phyloP scores from a whole-genome alignment of 1,140 invertebrate genomes.

The Aphaenogaster ashmeadi region DNA sequence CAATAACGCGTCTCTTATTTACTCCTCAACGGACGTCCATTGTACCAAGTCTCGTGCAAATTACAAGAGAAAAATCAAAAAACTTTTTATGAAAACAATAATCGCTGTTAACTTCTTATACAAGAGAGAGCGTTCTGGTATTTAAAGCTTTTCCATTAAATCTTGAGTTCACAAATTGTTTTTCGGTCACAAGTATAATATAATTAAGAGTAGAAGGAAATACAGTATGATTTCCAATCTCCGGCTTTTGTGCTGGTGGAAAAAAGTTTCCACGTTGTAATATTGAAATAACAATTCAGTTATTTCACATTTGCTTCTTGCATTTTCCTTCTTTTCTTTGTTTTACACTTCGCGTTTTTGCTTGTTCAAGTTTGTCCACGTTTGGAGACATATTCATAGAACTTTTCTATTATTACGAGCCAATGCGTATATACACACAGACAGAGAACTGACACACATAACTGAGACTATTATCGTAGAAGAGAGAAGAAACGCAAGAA shows the following conservation, averaged over 20 bases:
- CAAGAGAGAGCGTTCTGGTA: neutral
- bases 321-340: neutral
- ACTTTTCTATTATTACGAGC: neutral
- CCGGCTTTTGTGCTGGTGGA: neutral
- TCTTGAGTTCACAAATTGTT: neutral
- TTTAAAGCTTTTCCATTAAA: slow-evolving; percentile 18
- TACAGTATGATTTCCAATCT: neutral
- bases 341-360: neutral
- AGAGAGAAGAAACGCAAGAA: neutral
- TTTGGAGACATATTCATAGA: neutral
- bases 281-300: slow-evolving; percentile 19
- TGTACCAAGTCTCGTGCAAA: neutral
- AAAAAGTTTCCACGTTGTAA: neutral
- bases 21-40: neutral
- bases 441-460: neutral
- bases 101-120: neutral
- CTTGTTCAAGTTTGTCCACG: neutral
- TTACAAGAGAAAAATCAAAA: neutral
- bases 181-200: neutral
- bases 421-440: neutral
- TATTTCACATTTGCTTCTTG: neutral
- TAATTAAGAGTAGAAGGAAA: slow-evolving; percentile 6
- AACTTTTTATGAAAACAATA: neutral
- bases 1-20: slow-evolving; percentile 33
- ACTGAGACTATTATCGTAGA: neutral